phyloP scores from a whole-genome alignment of 2,113 vertebrate genomes.

The Dasyprocta punctata region DNA sequence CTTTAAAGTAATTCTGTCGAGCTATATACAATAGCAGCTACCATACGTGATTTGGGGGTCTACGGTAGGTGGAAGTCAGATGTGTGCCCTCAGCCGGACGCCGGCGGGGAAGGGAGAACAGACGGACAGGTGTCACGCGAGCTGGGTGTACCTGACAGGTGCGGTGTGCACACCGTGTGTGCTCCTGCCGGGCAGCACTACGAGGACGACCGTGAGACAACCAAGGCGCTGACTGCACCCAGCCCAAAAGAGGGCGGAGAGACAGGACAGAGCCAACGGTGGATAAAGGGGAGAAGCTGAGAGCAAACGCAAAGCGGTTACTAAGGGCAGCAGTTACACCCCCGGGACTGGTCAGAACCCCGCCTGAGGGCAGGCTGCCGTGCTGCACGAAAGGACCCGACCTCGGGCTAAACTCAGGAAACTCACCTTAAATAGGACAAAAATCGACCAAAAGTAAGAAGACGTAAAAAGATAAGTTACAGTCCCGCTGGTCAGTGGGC shows the following conservation, averaged over 20 bases:
- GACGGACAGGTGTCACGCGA: rapidly evolving
- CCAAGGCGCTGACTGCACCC: neutral
- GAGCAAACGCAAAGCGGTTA: too few relatives aligned
- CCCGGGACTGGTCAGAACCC: too few relatives aligned
- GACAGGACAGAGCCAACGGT: neutral
- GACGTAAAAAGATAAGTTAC: neutral
- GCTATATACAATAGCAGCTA: neutral
- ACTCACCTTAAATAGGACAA: neutral
- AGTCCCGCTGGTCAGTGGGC: neutral
- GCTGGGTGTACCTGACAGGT: neutral
- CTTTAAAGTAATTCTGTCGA: neutral
- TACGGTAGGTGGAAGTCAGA: neutral
- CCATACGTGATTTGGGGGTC: neutral
- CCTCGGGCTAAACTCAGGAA: neutral
- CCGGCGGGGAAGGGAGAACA: neutral
- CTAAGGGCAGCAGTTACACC: too few relatives aligned
- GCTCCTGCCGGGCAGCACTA: neutral
- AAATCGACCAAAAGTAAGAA: neutral
- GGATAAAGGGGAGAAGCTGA: neutral
- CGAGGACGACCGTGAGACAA: too few relatives aligned
- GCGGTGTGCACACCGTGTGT: too few relatives aligned
- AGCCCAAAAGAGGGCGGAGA: neutral
- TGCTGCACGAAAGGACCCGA: neutral
- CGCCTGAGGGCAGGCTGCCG: neutral
- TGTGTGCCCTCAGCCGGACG: neutral